Conservation (phyloP, 2,888 invertebrate genomes). For the Acleris laterana region DNA sequence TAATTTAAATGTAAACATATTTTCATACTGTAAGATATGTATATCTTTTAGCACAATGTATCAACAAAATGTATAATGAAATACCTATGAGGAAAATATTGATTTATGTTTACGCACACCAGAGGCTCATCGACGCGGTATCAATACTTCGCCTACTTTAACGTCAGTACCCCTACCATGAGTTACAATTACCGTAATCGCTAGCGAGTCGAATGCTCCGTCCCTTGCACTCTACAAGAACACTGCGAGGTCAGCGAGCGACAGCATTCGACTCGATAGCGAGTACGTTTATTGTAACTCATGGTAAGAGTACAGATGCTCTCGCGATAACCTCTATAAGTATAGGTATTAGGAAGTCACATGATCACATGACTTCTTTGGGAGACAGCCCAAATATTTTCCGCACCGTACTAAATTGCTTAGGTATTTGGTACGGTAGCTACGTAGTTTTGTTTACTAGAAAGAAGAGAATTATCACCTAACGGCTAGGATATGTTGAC, state of each 20-base stretch:
- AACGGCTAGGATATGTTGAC: not conserved
- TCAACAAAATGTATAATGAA: not conserved
- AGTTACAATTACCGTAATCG: no score
- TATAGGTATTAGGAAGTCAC: not conserved
- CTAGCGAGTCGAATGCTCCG: no score
- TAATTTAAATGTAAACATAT: slow-evolving; percentile 11
- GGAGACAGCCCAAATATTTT: slow-evolving; percentile 1
- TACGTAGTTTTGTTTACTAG: no score
- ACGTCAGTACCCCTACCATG: no score
- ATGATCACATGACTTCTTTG: slow-evolving; percentile 5
- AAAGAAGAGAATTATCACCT: not conserved
- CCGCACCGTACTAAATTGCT: no score
- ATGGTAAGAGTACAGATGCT: no score
- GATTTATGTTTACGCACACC: not conserved
- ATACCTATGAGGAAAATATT: not conserved
- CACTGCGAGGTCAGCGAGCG: no score
- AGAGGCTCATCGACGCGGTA: not conserved
- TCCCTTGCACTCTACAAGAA: no score
- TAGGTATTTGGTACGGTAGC: no score
- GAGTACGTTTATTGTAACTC: no score
- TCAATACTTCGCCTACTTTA: not conserved
- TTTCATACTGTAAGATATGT: not conserved
- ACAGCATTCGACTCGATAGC: no score
- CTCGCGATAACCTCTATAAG: slow-evolving; percentile 8
- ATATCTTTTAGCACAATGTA: not conserved